A percentile compares a stretch with the other conserved stretches of the same genome.
These are phyloP conservation scores for Endomychus coccineus DNA, from an alignment of 2,888 invertebrate species.

Conservation along the genomic window DNA sequence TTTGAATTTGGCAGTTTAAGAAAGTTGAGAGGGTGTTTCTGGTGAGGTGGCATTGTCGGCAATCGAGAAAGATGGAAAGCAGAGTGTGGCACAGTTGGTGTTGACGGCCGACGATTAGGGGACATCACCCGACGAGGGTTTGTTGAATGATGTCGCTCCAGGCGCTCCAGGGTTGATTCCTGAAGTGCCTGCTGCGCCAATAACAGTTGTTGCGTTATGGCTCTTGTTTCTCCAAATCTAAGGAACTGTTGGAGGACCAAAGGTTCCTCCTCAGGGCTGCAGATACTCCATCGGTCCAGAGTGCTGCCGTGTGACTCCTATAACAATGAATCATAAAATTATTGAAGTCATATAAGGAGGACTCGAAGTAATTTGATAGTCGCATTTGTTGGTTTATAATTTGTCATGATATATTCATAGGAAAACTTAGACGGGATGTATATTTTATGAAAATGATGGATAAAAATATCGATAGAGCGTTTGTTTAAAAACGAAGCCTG, in stretches of 20 bases:
- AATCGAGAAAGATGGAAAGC: slow-evolving; percentile 36
- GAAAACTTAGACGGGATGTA: slow-evolving; percentile 30
- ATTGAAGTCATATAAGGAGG: too few species aligned
- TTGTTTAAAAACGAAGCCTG: slow-evolving; percentile 39
- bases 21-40: slow-evolving; percentile 44
- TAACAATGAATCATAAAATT: too few species aligned
- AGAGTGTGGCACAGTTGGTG: slow-evolving; percentile 48
- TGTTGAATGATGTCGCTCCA: slow-evolving; percentile 43
- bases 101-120: slow-evolving; percentile 60
- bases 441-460: slow-evolving; percentile 37
- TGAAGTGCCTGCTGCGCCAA: slow-evolving; percentile 54
- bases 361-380: too few species aligned
- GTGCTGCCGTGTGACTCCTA: slow-evolving; percentile 56
- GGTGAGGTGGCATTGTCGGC: slow-evolving; percentile 46
- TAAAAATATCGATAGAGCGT: slow-evolving; percentile 39
- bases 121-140: slow-evolving; percentile 54
- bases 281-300: slow-evolving; percentile 84
- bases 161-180: slow-evolving; percentile 52
- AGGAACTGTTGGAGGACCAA: slow-evolving; percentile 88
- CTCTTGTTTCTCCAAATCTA: slow-evolving; percentile 81
- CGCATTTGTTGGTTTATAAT: too few species aligned
- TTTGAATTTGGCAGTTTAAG: slow-evolving; percentile 44
- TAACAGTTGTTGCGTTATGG: slow-evolving; percentile 64
- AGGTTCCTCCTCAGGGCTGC: slow-evolving; percentile 82
- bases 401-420: too few species aligned